Conservation (phyloP, 1,140 invertebrate genomes). For the Philopotamus ludificatus region DNA sequence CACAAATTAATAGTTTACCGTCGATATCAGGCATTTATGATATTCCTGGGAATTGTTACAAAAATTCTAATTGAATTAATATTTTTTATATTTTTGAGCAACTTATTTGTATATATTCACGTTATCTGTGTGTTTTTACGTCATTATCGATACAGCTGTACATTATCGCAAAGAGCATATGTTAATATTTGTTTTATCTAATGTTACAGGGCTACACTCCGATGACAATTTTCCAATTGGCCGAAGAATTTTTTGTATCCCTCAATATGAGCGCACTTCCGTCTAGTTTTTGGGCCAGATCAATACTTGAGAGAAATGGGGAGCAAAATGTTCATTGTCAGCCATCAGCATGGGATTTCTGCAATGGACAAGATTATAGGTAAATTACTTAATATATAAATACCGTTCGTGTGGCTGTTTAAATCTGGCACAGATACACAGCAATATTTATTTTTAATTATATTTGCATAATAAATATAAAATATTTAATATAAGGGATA, state of each 20-base stretch:
- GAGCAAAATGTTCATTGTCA: slow-evolving; percentile 78
- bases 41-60: no score
- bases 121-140: neutral
- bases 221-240: slow-evolving; percentile 73
- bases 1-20: no score
- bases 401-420: neutral
- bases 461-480: neutral
- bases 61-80: no score
- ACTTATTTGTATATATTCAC: neutral
- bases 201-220: slow-evolving; percentile 74
- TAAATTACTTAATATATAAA: slow-evolving; percentile 43
- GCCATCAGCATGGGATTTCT: slow-evolving; percentile 92
- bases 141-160: neutral
- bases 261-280: slow-evolving; percentile 82
- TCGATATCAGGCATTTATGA: no score
- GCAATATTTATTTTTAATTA: neutral
- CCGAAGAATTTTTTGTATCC: slow-evolving; percentile 82
- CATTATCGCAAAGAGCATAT: neutral
- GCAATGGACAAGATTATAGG: slow-evolving; percentile 82
- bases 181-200: neutral
- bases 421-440: neutral
- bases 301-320: slow-evolving; percentile 71
- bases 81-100: neutral
- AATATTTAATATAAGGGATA: neutral
- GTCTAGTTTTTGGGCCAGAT: slow-evolving; percentile 77